These are phyloP conservation scores for Tetramorium simillimum DNA, from an alignment of 1,140 invertebrate species.

Conservation along the genomic window DNA sequence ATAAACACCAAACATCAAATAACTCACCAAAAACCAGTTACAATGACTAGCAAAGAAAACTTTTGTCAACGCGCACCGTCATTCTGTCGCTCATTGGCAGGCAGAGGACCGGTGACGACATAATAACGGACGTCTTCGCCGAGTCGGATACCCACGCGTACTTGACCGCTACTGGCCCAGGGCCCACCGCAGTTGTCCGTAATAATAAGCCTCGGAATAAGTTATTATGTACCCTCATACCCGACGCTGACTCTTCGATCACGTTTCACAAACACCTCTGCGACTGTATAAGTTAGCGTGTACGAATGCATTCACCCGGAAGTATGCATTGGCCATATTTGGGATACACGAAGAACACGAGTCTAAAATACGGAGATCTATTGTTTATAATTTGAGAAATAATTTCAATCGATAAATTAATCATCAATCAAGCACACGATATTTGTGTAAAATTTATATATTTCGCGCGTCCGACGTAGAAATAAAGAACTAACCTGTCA, in stretches of 20 bases:
- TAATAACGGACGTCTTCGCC: constrained; percentile 75
- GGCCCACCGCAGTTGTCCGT: constrained; percentile 77
- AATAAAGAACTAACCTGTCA: not conserved
- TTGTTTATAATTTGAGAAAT: not conserved
- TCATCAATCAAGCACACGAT: not conserved
- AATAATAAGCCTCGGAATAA: constrained; percentile 82
- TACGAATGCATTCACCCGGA: not conserved
- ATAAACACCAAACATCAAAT: not conserved
- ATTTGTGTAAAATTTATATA: constrained; percentile 4
- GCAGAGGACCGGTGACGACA: constrained; percentile 76
- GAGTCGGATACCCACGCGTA: constrained; percentile 38
- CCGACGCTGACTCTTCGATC: constrained; percentile 72
- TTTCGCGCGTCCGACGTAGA: too few species aligned
- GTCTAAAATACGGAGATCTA: not conserved
- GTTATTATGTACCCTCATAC: constrained; percentile 79
- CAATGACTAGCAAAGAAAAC: not conserved
- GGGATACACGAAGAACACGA: not conserved
- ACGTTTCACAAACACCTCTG: constrained; percentile 28
- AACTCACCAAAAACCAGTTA: not conserved
- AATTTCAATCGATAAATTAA: not conserved
- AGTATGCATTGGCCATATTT: not conserved
- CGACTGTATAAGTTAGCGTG: not conserved
- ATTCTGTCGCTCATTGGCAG: constrained; percentile 63
- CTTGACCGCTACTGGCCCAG: constrained; percentile 56
- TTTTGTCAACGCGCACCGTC: constrained; percentile 62